Evolutionary conservation across 2,797 vertebrate species (phyloP), one percentile per base, ranked within the genome.

Genomic region (Myotis pilosus): DNA sequence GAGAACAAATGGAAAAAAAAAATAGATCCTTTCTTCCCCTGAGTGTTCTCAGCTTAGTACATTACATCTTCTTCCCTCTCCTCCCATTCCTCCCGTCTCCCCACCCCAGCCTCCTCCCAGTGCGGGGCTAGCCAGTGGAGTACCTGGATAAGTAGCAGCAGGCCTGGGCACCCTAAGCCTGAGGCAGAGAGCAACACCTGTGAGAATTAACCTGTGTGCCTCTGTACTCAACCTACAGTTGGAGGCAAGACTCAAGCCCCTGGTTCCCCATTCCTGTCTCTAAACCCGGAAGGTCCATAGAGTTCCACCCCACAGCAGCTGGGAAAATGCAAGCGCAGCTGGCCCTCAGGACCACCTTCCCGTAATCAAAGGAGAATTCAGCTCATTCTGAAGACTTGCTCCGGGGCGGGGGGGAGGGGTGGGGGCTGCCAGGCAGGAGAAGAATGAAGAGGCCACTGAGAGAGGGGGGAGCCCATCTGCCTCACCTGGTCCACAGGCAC

Each of bases 1-100:
- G 60, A 81, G 96, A 97, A 97, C 93, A 95, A 97, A 96, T 85
- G 94, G 80, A 71, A 74, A 68, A 89, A 83, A 94, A 83, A 94
- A 71, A 96, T 80, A 33, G 1, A 87, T 96, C 92, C 87, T 95
- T 94, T 92, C 30, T 64, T 64, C 62, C 62, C 17, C 95, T 71
- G 76, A 91, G 92, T 57, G 93, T 87, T 92, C 96, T 89, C 10
- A 5, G 78, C 91, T 95, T 88, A 10, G 49, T 75, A 60, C 23
- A 30, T 41, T 20, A 22, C 33, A 78, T 86, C 82, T 89, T 47
- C 95, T 55, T 68, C 60, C 28, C 44, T 28, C 12, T 8, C n/a
- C 33, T 36, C 51, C 49, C n/a, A 3, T 23, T 53, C 49, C 30
- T 74, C 53, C 11, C 1, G 17, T 25, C 44, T 72, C 55, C 62